Base-by-base conservation (phyloP, 2,113 vertebrate species). In the Hassar affinis region DNA sequence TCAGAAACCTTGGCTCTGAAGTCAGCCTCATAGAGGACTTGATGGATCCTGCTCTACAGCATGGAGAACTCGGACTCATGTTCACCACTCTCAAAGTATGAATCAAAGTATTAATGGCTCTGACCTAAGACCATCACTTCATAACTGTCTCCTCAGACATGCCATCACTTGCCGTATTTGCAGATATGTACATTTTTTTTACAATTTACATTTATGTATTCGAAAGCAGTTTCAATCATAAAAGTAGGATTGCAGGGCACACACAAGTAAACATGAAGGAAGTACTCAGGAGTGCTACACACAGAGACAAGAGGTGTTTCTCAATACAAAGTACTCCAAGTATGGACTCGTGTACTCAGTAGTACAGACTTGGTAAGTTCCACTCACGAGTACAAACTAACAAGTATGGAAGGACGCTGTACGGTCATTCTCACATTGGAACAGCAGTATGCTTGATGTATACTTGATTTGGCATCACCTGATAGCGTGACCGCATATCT, bases 41-140 rank as follows among this genome's bases (percentile, higher is more conserved):
- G 17, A 99, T 99, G 97, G 98, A 99, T 91, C 94, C 96, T 3
- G 97, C 94, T 81, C 89, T 99, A 75, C 97, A 98, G 88, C 96
- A 97, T 1, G 98, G 98, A 80, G 97, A 99, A 79, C 93, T 97
- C 89, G 98, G 97, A 74, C 95, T 98, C 89, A 99, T 99, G 97
- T 97, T 99, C 90, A 99, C 98, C 30, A 99, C 98, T 42, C 90
- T 99, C 74, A 98, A 98, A 95, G 98, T 97, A 82, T 77, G 64
- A 57, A 47, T 69, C 1, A 57, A 42, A 42, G 6, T 3, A 27
- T 30, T 49, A 47, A 49, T 22, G 38, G 20, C 7, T 17, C 18
- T 42, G 35, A 22, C 11, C 59, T 57, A 1, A 68, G 15, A 76
- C n/a, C 14, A 81, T 27, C 49, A 30, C 52, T 33, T 42, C 38